Evolutionary conservation across 2,113 vertebrate species (phyloP).

Genomic region (Podarcis muralis): DNA sequence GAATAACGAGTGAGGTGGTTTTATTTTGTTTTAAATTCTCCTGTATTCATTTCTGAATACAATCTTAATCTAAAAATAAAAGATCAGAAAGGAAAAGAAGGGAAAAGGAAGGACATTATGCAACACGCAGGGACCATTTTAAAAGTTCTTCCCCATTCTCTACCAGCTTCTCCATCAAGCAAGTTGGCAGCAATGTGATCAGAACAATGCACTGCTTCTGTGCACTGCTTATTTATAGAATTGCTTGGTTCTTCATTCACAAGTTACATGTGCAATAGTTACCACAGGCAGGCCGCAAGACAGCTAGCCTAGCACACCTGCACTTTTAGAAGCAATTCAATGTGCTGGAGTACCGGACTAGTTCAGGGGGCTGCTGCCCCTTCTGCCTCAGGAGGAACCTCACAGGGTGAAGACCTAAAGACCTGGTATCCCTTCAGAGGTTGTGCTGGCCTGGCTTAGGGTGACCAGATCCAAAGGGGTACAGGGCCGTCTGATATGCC

Average conservation of each 20-base stretch:
- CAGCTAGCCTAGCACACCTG: background rate
- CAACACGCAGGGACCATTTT: no score
- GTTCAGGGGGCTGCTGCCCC: background rate
- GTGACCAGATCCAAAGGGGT: background rate
- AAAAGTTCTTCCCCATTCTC: no score
- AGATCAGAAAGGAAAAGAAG: no score
- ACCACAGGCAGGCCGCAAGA: background rate
- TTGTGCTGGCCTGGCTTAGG: background rate
- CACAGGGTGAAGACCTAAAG: background rate
- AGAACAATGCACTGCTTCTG: no score
- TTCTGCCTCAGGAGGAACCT: background rate
- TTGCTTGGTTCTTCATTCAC: background rate
- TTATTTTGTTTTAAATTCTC: no score
- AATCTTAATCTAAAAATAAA: no score
- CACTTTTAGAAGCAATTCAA: background rate
- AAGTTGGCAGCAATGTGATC: no score
- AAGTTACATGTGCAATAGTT: background rate
- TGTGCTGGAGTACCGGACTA: background rate
- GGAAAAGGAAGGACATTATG: no score
- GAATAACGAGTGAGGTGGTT: no score
- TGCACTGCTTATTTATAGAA: background rate
- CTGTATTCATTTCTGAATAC: no score
- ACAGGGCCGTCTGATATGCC: background rate
- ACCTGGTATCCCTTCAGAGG: no score
- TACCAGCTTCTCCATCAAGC: no score